Base-by-base conservation (phyloP, 2,797 vertebrate genomes). In the Leuciscus waleckii region DNA sequence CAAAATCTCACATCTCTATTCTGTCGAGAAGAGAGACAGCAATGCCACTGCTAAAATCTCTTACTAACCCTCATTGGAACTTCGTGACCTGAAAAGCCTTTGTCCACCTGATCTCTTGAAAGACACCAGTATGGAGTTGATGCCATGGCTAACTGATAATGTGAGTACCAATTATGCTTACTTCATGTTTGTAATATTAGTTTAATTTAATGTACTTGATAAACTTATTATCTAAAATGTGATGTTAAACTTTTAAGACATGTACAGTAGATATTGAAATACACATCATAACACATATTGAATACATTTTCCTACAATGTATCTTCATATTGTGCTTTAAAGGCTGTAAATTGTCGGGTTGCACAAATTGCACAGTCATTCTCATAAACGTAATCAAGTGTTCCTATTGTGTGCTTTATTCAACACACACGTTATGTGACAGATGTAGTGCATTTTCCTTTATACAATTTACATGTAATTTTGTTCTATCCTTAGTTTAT, bases 81-180 rank as follows among this genome's bases (percentile, higher is more conserved):
- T 83, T 4, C 23, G 16, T 21, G 82, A 76, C 19, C 43, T 83
- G 54, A 75, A 74, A 49, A 37, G 39, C n/a, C 13, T 83, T 13
- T 73, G 29, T 13, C 73, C 73, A 65, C 11, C 73, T 2, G 14
- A 61, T 61, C 69, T 82, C 51, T 73, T 63, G n/a, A 82, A 61
- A 9, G 35, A 54, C 16, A 41, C 11, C 19, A 54, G 26, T 43
- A 29, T 16, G n/a, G 32, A 35, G 32, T 2, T 7, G 41, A 51
- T 82, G 32, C 67, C 80, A 32, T 71, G 67, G 80, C 67, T 82
- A 9, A 35, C 32, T 19, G 67, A 77, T 26, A 49, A 77, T 77
- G 82, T 54, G 51, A 65, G 37, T 70, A 41, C 29, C n/a, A 70
- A 68, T 32, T 68, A 14, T 51, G 14, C 39, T 37, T 14, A 51